Conservation (phyloP, 2,888 invertebrate species). For the Zaprionus lineosus region DNA sequence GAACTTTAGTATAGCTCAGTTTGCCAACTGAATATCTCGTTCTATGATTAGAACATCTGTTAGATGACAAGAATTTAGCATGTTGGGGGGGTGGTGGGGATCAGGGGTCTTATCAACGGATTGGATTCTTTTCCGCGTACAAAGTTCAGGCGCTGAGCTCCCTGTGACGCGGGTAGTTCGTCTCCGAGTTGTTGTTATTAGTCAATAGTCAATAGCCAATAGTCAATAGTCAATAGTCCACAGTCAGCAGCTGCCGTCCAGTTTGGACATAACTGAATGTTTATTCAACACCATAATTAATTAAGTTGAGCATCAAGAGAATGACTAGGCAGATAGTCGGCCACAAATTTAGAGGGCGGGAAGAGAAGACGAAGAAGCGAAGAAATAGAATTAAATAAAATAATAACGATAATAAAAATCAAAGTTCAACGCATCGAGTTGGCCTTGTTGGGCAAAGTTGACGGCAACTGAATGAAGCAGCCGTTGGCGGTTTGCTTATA, state of each 20-base stretch:
- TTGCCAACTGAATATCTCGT: too few relatives aligned
- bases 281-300: conserved; percentile 61
- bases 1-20: too few relatives aligned
- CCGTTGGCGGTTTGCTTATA: conserved; percentile 16
- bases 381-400: too few relatives aligned
- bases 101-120: too few relatives aligned
- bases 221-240: too few relatives aligned
- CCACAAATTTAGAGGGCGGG: too few relatives aligned
- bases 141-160: conserved; percentile 25
- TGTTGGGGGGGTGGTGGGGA: too few relatives aligned
- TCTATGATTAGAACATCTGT: too few relatives aligned
- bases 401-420: conserved; percentile 19
- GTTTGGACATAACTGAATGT: conserved; percentile 29
- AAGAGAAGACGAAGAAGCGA: too few relatives aligned
- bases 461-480: background rate
- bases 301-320: conserved; percentile 38
- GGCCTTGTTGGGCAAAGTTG: conserved; percentile 47
- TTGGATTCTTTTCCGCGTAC: conserved; percentile 62
- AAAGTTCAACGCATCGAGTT: conserved; percentile 62
- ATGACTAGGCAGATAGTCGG: conserved; percentile 62
- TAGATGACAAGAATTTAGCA: too few relatives aligned
- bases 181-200: conserved; percentile 28
- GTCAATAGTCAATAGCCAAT: too few relatives aligned
- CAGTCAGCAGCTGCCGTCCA: conserved; percentile 15
- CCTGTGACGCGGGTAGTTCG: background rate